Evolutionary conservation across 2,888 invertebrate species (phyloP).

Genomic region (Dasypolia templi): DNA sequence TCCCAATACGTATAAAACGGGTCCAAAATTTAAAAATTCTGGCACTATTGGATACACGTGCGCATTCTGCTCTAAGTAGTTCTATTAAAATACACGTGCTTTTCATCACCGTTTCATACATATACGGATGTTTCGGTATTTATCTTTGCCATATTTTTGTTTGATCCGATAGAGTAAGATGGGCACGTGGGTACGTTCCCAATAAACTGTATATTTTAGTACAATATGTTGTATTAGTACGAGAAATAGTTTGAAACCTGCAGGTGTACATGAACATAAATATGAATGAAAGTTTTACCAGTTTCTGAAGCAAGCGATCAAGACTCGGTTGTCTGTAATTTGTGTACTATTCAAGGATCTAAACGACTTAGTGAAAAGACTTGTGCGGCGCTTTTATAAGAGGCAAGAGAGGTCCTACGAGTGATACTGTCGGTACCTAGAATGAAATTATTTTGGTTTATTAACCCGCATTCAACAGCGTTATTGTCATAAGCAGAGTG

Average conservation of each 20-base stretch:
- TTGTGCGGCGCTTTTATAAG: background rate
- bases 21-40: too few species aligned
- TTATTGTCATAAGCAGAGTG: too few species aligned
- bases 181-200: background rate
- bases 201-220: background rate
- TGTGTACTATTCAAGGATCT: background rate
- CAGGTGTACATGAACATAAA: background rate
- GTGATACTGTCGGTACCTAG: background rate
- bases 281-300: background rate
- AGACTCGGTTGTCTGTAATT: background rate
- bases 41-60: background rate
- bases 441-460: background rate
- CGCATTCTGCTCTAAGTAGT: background rate
- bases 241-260: conserved; percentile 5
- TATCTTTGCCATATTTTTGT: background rate
- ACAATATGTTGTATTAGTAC: background rate
- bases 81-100: background rate
- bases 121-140: background rate
- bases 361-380: background rate
- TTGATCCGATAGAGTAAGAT: background rate
- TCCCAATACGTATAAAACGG: background rate
- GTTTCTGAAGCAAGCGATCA: background rate
- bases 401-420: too few species aligned
- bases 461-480: background rate
- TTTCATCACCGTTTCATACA: background rate